A percentile compares a stretch with the other conserved stretches of the same genome.
Conservation (phyloP, 2,888 invertebrate genomes). For the Capitulum mitella region DNA sequence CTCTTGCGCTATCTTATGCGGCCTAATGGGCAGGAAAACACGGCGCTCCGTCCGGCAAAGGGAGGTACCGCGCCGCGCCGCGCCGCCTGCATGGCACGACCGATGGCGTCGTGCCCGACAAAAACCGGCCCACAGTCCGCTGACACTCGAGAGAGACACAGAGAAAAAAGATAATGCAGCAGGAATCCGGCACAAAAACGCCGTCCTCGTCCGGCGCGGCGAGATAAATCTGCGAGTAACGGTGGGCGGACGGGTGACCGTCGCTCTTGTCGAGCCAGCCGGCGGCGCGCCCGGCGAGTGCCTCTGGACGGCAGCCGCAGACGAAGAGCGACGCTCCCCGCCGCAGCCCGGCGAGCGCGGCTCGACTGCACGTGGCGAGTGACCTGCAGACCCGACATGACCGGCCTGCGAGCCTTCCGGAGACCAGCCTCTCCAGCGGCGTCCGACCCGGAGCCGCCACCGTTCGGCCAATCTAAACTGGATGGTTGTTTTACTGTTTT, state of each 20-base stretch:
- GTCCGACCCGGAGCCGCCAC: too few species aligned
- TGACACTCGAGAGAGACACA: neutral
- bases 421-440: too few species aligned
- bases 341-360: neutral
- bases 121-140: neutral
- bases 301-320: neutral
- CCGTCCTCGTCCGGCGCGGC: neutral
- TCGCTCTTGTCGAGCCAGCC: neutral
- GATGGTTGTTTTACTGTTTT: neutral
- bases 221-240: neutral
- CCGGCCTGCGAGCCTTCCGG: too few species aligned
- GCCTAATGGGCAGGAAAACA: slow-evolving; percentile 6
- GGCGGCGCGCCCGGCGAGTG: too few species aligned
- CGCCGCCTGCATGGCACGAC: neutral
- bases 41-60: too few species aligned
- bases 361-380: too few species aligned
- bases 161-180: neutral
- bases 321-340: neutral
- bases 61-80: neutral
- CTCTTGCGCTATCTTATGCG: neutral
- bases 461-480: neutral
- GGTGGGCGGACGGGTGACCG: neutral
- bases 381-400: too few species aligned
- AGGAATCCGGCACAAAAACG: slow-evolving; percentile 14
- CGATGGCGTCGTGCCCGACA: neutral